Evolutionary conservation across 2,888 invertebrate genomes (phyloP), one percentile per base, ranked within the genome.

Genomic region (Drosophila meridionalis): DNA sequence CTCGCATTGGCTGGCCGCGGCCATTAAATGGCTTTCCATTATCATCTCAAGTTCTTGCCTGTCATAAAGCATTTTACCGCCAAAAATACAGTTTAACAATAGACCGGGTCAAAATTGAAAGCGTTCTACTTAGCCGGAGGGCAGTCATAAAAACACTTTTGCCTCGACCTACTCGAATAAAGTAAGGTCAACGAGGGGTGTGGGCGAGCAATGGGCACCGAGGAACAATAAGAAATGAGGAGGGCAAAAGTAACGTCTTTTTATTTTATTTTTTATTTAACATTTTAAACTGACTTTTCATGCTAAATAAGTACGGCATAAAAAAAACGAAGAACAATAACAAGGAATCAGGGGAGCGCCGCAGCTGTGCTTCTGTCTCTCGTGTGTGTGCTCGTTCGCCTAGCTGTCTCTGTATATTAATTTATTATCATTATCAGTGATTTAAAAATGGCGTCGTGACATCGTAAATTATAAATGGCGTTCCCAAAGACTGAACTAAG

Each of bases 371-470:
- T 11, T n/a, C n/a, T 11, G 59, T 0, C 55, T 64, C 64, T 68
- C 66, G 20, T 14, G 28, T 40, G 58, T 55, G 57, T 61, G 53
- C 58, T 65, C 67, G 40, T 63, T 69, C 68, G 64, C 80, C 70
- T 59, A 56, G 75, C 73, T 70, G 80, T 64, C 73, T 81, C 74
- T 56, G 12, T 79, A 82, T 83, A 88, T 86, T 89, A 89, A 89
- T 89, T 89, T 89, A 89, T 89, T 86, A 89, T 89, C 90, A 89
- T 89, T 89, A 89, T 89, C 90, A 84, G 84, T 84, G 83, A 89
- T 88, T 89, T 88, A 83, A 83, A 87, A 89, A 85, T 83, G 85
- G 87, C 83, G 83, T 84, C 84, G 83, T 79, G 89, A 81, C 84
- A 79, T 87, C 87, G 81, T 89, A 89, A 87, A 89, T 87, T 84